Evolutionary conservation across 2,888 invertebrate species (phyloP).

Genomic region (Octonoba sinensis): DNA sequence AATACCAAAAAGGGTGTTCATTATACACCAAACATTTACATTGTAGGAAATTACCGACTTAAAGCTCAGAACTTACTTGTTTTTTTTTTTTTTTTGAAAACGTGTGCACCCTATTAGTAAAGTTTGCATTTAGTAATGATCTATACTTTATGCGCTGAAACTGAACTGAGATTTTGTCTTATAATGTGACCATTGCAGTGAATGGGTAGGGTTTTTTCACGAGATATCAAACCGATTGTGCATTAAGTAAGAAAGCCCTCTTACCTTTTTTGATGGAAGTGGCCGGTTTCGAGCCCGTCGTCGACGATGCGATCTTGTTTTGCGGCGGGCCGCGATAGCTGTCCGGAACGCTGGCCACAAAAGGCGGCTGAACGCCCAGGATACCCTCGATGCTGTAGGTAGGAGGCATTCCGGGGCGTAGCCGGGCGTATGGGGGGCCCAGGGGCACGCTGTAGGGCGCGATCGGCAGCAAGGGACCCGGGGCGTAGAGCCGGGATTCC

Average conservation of each 20-base stretch:
- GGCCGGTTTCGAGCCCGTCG: background rate
- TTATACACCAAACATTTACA: no score
- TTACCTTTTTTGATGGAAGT: constrained; percentile 46
- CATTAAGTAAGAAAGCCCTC: background rate
- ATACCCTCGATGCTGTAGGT: constrained; percentile 56
- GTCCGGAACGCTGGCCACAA: constrained; percentile 52
- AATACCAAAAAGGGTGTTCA: no score
- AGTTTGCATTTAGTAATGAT: no score
- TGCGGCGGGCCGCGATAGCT: constrained; percentile 28
- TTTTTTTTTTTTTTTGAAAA: no score
- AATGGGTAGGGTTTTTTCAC: no score
- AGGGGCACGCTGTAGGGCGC: constrained; percentile 56
- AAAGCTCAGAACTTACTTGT: no score
- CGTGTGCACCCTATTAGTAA: no score
- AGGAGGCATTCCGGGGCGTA: constrained; percentile 45
- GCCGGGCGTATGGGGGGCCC: constrained; percentile 40
- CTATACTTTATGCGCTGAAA: no score
- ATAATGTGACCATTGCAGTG: no score
- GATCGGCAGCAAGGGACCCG: constrained; percentile 52
- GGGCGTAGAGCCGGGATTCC: constrained; percentile 49
- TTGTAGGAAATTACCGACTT: no score
- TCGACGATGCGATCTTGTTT: constrained; percentile 10
- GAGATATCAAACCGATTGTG: no score
- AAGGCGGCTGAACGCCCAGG: constrained; percentile 52
- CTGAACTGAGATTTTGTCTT: no score